Evolutionary conservation across 2,113 vertebrate genomes (phyloP), one percentile per base, ranked within the genome.

Genomic region (Cynocephalus volans): DNA sequence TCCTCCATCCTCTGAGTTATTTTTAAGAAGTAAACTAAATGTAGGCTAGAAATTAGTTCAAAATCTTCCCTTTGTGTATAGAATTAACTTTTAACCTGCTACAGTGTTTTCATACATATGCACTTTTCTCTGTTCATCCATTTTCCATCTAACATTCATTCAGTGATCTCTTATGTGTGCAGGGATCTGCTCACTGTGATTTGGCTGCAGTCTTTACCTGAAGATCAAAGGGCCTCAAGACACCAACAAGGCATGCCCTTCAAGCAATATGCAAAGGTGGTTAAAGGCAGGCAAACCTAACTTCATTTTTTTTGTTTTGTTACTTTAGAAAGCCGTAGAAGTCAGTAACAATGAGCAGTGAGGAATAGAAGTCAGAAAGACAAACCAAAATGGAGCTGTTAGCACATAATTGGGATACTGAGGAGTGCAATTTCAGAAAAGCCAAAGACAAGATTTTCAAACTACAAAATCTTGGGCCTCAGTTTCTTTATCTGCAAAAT

Each of bases 21-120:
- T 90, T 94, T 76, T 33, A 18, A 85, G 93, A 93, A 85, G 83
- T 90, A 90, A 95, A 80, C 21, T 95, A 92, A 95, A 76, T 91
- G 50, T 58, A 24, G 31, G 36, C 21, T 76, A 7, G 56, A 90
- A 94, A 75, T 82, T 79, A 7, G 21, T 84, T 52, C 58, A 12
- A 92, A 77, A 41, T 90, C 24, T 93, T 52, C 3, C 28, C 72
- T 96, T 92, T 93, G n/a, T 82, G 19, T 48, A 77, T 4, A 92
- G 3, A 72, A 96, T 87, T 86, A 26, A 93, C 88, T 89, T 79
- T 93, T 83, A 96, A 84, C 28, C 88, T 96, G 65, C 31, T 58
- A 95, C 3, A 89, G 28, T 81, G 58, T 85, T 92, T 52, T 60
- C n/a, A 91, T 24, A 81, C 62, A 87, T 69, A 48, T 6, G 11